phyloP scores from a whole-genome alignment of 92 coral and sea anemone species.

The Meandrina meandrites region DNA sequence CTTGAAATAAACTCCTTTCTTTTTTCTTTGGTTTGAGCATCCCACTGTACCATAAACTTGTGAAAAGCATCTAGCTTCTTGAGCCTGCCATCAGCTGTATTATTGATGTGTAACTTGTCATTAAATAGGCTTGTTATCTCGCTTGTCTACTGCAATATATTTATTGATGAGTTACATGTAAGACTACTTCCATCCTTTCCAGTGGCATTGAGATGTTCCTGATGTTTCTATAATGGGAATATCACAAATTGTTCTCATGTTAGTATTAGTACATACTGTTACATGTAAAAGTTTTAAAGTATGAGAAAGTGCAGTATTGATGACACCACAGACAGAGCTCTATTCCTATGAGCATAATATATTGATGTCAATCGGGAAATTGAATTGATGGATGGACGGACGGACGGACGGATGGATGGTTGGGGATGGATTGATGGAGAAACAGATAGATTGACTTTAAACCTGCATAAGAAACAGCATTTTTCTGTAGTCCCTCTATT shows the following conservation, averaged over 20 bases:
- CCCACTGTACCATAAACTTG: neutral
- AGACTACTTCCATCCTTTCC: neutral
- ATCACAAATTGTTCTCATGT: no score
- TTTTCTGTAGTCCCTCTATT: no score
- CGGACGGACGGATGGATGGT: no score
- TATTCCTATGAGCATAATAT: no score
- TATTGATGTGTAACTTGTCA: neutral
- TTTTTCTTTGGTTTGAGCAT: neutral
- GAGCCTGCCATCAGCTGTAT: neutral
- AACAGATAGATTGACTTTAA: no score
- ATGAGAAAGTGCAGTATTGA: no score
- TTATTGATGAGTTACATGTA: neutral
- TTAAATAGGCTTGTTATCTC: neutral
- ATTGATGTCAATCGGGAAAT: no score
- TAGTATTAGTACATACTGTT: no score
- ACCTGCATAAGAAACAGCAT: neutral
- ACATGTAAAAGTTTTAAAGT: no score
- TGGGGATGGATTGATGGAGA: no score
- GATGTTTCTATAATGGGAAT: neutral
- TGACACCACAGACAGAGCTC: no score
- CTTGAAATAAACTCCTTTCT: slow-evolving; percentile 3
- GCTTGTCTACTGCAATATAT: neutral
- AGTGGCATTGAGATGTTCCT: neutral
- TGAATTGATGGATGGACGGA: no score
- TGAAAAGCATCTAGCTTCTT: neutral